A percentile compares a stretch with the other conserved stretches of the same genome.
Evolutionary conservation across 2,797 vertebrate genomes (phyloP).

Genomic region (Selene dorsalis): DNA sequence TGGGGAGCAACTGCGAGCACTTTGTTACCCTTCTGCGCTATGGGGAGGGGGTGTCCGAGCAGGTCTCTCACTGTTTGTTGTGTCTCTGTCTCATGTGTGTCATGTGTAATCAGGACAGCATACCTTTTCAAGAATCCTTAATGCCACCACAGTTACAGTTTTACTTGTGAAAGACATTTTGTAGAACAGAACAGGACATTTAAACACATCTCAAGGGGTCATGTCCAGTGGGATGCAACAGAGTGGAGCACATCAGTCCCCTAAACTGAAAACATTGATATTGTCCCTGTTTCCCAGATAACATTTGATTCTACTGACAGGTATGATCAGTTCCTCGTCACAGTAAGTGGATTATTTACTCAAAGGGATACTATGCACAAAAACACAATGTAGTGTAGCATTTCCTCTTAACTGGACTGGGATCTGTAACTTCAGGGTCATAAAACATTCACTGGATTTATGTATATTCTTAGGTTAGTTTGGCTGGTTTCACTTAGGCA

Average conservation of each 20-base stretch:
- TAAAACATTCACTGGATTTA: background rate
- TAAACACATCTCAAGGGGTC: background rate
- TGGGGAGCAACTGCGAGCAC: slow-evolving; percentile 95
- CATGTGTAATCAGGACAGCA: slow-evolving; percentile 32
- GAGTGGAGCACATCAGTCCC: background rate
- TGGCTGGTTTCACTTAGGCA: background rate
- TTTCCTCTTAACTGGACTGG: background rate
- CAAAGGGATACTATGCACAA: background rate
- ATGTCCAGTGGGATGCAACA: background rate
- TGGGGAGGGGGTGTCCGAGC: slow-evolving; percentile 90
- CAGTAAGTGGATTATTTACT: background rate
- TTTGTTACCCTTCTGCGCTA: slow-evolving; percentile 95
- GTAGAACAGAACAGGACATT: background rate
- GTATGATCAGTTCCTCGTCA: background rate
- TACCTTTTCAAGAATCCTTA: background rate
- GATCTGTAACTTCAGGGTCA: background rate
- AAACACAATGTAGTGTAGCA: background rate
- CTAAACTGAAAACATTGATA: background rate
- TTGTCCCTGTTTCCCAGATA: background rate
- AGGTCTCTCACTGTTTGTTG: slow-evolving; percentile 84
- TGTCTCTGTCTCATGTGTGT: slow-evolving; percentile 51
- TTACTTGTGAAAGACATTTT: background rate
- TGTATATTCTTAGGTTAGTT: background rate
- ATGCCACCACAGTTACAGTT: background rate
- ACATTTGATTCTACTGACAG: background rate